A percentile compares a stretch with the other conserved stretches of the same genome.
phyloP scores from a whole-genome alignment of 2,888 invertebrate genomes.

The Pseudoips prasinana region DNA sequence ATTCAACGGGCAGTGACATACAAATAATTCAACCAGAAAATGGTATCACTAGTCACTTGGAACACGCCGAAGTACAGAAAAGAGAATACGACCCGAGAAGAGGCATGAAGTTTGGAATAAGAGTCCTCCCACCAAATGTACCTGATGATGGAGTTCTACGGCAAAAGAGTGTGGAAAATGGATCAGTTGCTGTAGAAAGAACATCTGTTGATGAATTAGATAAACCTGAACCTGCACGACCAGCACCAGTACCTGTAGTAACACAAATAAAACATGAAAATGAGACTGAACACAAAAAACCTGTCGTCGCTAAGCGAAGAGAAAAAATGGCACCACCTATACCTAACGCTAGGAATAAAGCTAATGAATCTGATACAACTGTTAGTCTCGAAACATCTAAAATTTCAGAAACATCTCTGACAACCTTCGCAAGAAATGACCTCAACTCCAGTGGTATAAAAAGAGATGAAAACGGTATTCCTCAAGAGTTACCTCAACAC shows the following conservation, averaged over 20 bases:
- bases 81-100: slow-evolving; percentile 80
- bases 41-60: slow-evolving; percentile 54
- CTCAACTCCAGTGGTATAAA: slow-evolving; percentile 83
- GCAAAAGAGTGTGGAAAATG: slow-evolving; percentile 70
- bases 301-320: slow-evolving; percentile 77
- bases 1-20: slow-evolving; percentile 63
- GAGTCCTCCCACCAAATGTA: slow-evolving; percentile 83
- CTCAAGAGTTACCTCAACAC: slow-evolving; percentile 86
- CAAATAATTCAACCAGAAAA: slow-evolving; percentile 71
- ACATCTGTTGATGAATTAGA: slow-evolving; percentile 67
- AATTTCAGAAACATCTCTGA: slow-evolving; percentile 54
- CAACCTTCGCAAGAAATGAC: slow-evolving; percentile 66
- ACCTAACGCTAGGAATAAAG: slow-evolving; percentile 69
- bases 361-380: slow-evolving; percentile 61
- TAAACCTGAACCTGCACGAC: slow-evolving; percentile 61
- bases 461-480: slow-evolving; percentile 83
- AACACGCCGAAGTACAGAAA: slow-evolving; percentile 78
- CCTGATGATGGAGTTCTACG: slow-evolving; percentile 77
- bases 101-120: slow-evolving; percentile 86
- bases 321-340: slow-evolving; percentile 76
- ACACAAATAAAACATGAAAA: slow-evolving; percentile 77
- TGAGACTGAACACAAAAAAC: slow-evolving; percentile 70
- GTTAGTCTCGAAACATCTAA: slow-evolving; percentile 53
- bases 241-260: slow-evolving; percentile 42
- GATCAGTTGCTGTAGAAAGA: slow-evolving; percentile 55